These are phyloP conservation scores for Caenorhabditis doughertyi DNA, from an alignment of 2,888 invertebrate species.

Conservation along the genomic window DNA sequence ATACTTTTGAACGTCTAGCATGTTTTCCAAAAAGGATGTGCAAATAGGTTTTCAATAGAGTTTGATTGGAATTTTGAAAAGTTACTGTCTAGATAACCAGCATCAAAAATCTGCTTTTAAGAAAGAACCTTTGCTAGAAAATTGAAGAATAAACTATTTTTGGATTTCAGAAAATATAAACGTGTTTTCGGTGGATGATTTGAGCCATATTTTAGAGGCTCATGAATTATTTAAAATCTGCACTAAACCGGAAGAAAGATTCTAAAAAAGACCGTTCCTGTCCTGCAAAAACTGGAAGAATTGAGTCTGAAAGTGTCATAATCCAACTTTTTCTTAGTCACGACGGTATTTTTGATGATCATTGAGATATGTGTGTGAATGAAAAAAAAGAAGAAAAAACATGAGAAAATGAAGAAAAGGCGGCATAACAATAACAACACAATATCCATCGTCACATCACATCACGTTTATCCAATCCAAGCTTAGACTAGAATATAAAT, in stretches of 20 bases:
- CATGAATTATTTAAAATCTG: neutral
- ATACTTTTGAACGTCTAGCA: neutral
- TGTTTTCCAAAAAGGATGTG: too few relatives aligned
- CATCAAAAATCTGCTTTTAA: too few relatives aligned
- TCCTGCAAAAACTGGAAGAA: too few relatives aligned
- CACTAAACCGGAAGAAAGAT: too few relatives aligned
- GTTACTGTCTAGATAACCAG: too few relatives aligned
- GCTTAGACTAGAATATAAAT: slow-evolving; percentile 27
- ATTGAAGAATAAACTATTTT: too few relatives aligned
- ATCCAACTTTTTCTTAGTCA: neutral
- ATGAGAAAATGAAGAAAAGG: slow-evolving; percentile 15
- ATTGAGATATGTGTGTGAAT: slow-evolving; percentile 32
- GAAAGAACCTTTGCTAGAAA: too few relatives aligned
- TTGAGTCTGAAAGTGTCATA: too few relatives aligned
- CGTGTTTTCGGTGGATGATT: too few relatives aligned
- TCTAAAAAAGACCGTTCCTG: too few relatives aligned
- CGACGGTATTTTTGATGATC: slow-evolving; percentile 42
- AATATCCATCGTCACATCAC: slow-evolving; percentile 30
- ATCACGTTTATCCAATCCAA: slow-evolving; percentile 15
- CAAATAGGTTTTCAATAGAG: neutral
- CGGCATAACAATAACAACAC: slow-evolving; percentile 54
- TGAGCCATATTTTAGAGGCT: too few relatives aligned
- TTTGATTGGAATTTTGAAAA: neutral
- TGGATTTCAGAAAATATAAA: too few relatives aligned
- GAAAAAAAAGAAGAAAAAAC: slow-evolving; percentile 24